These are phyloP conservation scores for Dasypus novemcinctus DNA, from an alignment of 2,113 vertebrate genomes.

Conservation along the genomic window DNA sequence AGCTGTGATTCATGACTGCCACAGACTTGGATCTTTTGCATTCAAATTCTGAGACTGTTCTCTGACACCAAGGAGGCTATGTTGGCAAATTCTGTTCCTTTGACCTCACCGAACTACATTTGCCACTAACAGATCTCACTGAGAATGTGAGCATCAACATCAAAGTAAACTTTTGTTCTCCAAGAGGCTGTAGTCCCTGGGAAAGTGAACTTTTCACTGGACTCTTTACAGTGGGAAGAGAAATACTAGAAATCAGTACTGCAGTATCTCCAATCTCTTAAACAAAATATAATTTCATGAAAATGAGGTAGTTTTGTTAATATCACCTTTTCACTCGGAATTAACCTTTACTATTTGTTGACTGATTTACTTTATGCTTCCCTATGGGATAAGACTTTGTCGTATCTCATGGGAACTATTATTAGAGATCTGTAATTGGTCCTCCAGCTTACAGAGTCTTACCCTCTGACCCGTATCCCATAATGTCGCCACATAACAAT, in stretches of 20 bases:
- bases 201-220: background rate
- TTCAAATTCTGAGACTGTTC: rapidly evolving
- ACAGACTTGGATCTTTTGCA: background rate
- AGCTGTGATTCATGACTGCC: background rate
- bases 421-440: background rate
- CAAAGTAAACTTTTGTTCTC: background rate
- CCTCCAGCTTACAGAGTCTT: background rate
- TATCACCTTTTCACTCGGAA: background rate
- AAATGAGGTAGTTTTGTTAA: background rate
- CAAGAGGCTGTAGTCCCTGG: background rate
- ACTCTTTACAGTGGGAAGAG: background rate
- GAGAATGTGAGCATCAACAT: background rate
- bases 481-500: background rate
- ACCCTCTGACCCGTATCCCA: background rate
- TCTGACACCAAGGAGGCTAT: background rate
- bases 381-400: background rate
- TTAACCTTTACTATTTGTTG: background rate
- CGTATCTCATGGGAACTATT: background rate
- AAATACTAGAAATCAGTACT: background rate
- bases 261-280: background rate
- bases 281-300: background rate
- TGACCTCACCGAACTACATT: rapidly evolving
- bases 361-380: background rate
- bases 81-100: background rate
- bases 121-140: no score